Evolutionary conservation across 2,797 vertebrate genomes (phyloP).

Genomic region (Sebastes steindachneri): DNA sequence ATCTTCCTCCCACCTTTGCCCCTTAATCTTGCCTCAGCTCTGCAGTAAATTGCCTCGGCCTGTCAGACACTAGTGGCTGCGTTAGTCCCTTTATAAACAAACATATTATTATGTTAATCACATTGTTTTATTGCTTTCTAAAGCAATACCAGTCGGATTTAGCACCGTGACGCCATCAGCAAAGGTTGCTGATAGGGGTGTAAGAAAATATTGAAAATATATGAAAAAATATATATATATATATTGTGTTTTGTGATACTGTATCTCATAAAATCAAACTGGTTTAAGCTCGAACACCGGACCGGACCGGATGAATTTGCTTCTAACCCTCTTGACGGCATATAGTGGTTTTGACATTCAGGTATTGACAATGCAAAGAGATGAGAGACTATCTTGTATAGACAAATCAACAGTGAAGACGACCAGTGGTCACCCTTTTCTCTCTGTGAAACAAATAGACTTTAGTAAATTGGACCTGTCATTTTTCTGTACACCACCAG

Average conservation of each 20-base stretch:
- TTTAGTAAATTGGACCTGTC: neutral
- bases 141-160: neutral
- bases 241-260: too few species aligned
- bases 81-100: neutral
- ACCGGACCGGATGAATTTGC: neutral
- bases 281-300: neutral
- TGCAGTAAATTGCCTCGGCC: neutral
- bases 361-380: neutral
- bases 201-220: too few species aligned
- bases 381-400: neutral
- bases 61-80: neutral
- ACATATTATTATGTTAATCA: neutral
- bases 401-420: neutral
- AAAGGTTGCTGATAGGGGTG: neutral
- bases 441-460: neutral
- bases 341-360: neutral
- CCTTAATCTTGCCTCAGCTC: neutral
- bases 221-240: too few species aligned
- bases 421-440: neutral
- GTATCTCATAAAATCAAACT: neutral
- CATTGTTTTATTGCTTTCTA: neutral
- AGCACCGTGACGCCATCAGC: neutral
- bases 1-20: neutral
- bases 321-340: neutral
- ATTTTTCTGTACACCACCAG: slow-evolving; percentile 53